Percentiles rank a stretch among this genome's conserved stretches.
Conservation (phyloP, 2,797 vertebrate species). For the Taeniopygia guttata region DNA sequence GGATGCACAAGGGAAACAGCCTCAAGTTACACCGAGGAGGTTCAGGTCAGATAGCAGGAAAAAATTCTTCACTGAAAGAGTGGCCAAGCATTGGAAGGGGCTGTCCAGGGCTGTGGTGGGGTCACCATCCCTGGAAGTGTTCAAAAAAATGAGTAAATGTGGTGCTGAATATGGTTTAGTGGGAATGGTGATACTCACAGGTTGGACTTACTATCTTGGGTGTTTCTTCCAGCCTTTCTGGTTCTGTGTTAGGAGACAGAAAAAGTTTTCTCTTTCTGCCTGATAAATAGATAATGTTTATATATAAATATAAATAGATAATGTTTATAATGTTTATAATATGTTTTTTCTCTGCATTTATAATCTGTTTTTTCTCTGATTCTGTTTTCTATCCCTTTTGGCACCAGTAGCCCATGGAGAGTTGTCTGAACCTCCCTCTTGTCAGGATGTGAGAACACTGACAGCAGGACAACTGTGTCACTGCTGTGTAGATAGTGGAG, state of each 20-base stretch:
- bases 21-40: neutral
- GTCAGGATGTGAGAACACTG: neutral
- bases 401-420: neutral
- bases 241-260: neutral
- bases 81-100: neutral
- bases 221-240: neutral
- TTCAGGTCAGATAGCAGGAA: neutral
- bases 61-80: neutral
- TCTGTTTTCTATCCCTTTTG: neutral
- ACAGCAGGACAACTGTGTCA: neutral
- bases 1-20: neutral
- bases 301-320: neutral
- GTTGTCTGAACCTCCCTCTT: neutral
- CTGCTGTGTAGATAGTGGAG: neutral
- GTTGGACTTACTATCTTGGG: neutral
- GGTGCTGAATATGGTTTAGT: neutral
- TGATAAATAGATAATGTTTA: neutral
- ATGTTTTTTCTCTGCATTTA: neutral
- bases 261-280: neutral
- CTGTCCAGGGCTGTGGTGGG: neutral
- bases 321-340: neutral
- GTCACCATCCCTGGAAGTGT: neutral
- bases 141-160: fast-evolving
- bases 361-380: no score
- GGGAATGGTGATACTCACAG: no score